Base-by-base conservation (phyloP, 1,140 invertebrate species). In the Sycophaga agraensis region DNA sequence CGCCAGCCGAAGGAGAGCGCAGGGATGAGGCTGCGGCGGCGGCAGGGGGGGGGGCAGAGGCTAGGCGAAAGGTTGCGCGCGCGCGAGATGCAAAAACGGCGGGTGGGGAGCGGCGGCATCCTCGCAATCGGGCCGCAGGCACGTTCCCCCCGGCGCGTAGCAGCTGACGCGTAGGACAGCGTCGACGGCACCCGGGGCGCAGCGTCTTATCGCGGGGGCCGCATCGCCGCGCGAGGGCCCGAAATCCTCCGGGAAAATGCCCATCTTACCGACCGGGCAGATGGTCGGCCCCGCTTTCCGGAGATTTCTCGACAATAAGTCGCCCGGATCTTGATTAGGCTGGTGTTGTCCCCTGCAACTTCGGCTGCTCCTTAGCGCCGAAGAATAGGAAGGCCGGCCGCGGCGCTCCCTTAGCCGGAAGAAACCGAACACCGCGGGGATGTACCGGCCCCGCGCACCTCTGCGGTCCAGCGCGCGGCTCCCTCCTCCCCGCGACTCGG, bases 31-130 rank as follows among this genome's bases (percentile, higher is more conserved):
- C n/a, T n/a, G n/a, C n/a, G n/a, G n/a, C n/a, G n/a, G n/a, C n/a
- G n/a, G n/a, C n/a, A n/a, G n/a, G n/a, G n/a, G n/a, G n/a, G n/a
- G n/a, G n/a, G n/a, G n/a, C n/a, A n/a, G n/a, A n/a, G n/a, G n/a
- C n/a, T n/a, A n/a, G n/a, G n/a, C n/a, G n/a, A n/a, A n/a, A n/a
- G n/a, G n/a, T n/a, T n/a, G 45, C 64, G 46, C 51, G 45, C 73
- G 11, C 4, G 48, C 71, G 71, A 72, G 68, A 64, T 64, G 67
- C 60, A 59, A 61, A 58, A 51, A 59, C 49, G 63, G 64, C 26
- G 24, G 9, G 11, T 50, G n/a, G n/a, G n/a, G n/a, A n/a, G n/a
- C n/a, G n/a, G 56, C 31, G 54, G 64, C 59, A 69, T 67, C 65
- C 63, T 68, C 54, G 65, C 63, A n/a, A n/a, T 34, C 26, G 16